These are phyloP conservation scores for Pyrocephalus nanus DNA, from an alignment of 2,797 vertebrate genomes.

Conservation along the genomic window DNA sequence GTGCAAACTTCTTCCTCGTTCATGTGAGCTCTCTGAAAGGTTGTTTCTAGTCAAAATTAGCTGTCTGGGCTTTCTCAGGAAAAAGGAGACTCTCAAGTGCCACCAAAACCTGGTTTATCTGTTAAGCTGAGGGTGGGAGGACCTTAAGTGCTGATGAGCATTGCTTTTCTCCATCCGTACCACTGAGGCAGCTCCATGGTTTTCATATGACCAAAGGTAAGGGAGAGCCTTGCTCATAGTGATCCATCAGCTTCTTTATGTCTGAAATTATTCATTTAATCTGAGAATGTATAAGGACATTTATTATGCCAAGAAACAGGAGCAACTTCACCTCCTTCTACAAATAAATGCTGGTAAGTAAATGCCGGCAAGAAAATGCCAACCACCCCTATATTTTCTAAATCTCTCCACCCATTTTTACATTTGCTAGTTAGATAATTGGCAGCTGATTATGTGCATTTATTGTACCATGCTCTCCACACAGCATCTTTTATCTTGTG, in stretches of 20 bases:
- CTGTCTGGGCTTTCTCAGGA: neutral
- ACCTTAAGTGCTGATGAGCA: neutral
- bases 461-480: neutral
- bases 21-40: neutral
- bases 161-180: neutral
- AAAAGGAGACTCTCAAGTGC: neutral
- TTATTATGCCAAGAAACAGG: neutral
- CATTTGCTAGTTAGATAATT: neutral
- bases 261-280: neutral
- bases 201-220: neutral
- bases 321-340: neutral
- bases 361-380: neutral
- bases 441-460: neutral
- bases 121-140: neutral
- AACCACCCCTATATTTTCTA: fast-evolving
- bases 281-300: neutral
- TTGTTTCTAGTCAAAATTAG: neutral
- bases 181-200: neutral
- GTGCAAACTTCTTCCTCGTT: neutral
- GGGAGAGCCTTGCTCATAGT: neutral
- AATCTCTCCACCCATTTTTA: neutral
- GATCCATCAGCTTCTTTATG: neutral
- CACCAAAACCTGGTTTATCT: neutral
- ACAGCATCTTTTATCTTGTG: neutral
- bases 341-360: neutral